These are phyloP conservation scores for Acrocephalus arundinaceus DNA, from an alignment of 2,113 vertebrate genomes.

Conservation along the genomic window DNA sequence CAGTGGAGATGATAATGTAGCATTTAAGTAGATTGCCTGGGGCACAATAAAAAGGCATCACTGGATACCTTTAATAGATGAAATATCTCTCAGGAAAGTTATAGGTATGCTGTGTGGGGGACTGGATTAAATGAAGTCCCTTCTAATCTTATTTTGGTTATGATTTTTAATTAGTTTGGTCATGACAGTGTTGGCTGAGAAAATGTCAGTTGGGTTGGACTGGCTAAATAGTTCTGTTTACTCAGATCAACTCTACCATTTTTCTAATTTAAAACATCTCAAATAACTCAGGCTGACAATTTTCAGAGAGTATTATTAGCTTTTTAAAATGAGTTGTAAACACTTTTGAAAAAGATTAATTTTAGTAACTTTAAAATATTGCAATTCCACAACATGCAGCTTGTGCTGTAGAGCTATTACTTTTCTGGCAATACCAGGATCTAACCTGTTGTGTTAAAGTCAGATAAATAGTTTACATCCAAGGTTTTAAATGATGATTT, in stretches of 20 bases:
- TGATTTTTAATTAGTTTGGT: slow-evolving; percentile 29
- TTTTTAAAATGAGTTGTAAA: slow-evolving; percentile 30
- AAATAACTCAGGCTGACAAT: not conserved
- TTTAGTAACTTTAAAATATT: not conserved
- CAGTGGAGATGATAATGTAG: not conserved
- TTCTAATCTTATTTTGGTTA: not conserved
- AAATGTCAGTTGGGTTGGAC: not conserved
- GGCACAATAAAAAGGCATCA: not conserved
- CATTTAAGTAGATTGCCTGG: not conserved
- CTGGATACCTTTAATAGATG: not conserved
- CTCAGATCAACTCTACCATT: not conserved
- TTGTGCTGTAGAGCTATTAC: not conserved
- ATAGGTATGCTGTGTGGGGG: not conserved
- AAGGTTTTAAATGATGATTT: not conserved
- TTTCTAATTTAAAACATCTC: slow-evolving; percentile 2
- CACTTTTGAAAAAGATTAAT: not conserved
- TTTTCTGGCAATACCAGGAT: not conserved
- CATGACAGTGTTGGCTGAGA: not conserved
- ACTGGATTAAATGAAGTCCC: not conserved
- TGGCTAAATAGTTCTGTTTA: not conserved
- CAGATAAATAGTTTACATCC: not conserved
- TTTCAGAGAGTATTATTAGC: not conserved
- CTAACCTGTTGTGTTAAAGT: not conserved
- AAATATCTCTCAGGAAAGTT: not conserved
- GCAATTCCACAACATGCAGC: not conserved